phyloP scores from a whole-genome alignment of 2,888 invertebrate species.

The Cactoblastis cactorum region DNA sequence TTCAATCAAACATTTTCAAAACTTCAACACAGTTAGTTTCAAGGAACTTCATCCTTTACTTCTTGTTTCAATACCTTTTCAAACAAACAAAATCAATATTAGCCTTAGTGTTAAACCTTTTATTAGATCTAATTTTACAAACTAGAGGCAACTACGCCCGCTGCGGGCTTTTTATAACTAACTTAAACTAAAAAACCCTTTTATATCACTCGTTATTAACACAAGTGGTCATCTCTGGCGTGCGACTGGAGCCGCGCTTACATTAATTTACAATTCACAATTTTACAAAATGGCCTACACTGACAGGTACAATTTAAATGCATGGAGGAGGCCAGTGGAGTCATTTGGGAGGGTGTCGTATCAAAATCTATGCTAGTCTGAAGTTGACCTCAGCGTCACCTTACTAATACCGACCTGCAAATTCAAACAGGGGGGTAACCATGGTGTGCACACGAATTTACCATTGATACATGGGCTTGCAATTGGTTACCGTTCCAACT shows the following conservation, averaged over 20 bases:
- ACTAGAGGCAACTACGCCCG: constrained; percentile 62
- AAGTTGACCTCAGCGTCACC: constrained; percentile 64
- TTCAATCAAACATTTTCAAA: constrained; percentile 77
- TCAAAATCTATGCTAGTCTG: constrained; percentile 62
- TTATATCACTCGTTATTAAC: constrained; percentile 40
- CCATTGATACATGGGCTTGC: not conserved
- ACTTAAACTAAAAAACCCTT: constrained; percentile 64
- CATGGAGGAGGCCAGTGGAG: constrained; percentile 51
- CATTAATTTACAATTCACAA: constrained; percentile 14
- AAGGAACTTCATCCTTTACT: constrained; percentile 88
- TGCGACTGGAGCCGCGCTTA: constrained; percentile 12
- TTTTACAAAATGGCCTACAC: constrained; percentile 30
- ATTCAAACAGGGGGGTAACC: constrained; percentile 73
- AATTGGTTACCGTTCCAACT: not conserved
- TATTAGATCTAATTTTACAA: constrained; percentile 72
- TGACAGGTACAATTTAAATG: constrained; percentile 68
- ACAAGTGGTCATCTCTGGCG: constrained; percentile 23
- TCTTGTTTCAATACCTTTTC: constrained; percentile 91
- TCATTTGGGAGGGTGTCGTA: constrained; percentile 51
- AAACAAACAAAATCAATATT: constrained; percentile 88
- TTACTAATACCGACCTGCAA: constrained; percentile 80
- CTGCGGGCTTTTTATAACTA: constrained; percentile 53
- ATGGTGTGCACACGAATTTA: constrained; percentile 44
- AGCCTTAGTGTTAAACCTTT: constrained; percentile 77
- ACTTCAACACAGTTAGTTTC: constrained; percentile 78